Percentiles rank a stretch among this genome's conserved stretches.
Evolutionary conservation across 2,113 vertebrate species (phyloP).

Genomic region (Crotalus viridis): DNA sequence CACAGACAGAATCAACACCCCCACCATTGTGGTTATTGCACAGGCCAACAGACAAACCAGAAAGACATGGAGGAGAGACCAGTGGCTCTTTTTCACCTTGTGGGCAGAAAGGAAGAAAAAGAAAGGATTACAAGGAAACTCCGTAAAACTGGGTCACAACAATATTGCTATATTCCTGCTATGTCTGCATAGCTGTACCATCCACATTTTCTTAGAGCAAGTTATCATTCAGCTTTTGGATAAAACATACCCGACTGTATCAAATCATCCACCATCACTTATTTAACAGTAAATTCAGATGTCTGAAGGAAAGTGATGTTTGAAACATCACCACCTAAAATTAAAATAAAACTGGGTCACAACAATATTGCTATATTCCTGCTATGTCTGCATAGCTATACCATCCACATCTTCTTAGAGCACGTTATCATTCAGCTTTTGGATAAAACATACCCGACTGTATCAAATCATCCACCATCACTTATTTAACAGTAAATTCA

Average conservation of each 20-base stretch:
- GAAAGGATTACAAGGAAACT: not conserved
- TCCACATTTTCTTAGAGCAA: not conserved
- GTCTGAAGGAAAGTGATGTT: not conserved
- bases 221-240: not conserved
- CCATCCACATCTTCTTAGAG: not conserved
- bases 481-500: not conserved
- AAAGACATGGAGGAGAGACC: constrained; percentile 60
- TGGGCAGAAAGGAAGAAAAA: not conserved
- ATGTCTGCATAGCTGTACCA: not conserved
- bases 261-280: not conserved
- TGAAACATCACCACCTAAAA: not conserved
- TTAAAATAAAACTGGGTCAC: not conserved
- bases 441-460: not conserved
- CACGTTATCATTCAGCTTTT: not conserved
- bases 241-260: not conserved
- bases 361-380: not conserved
- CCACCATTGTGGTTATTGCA: constrained; percentile 45
- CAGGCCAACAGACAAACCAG: constrained; percentile 66
- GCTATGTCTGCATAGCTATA: not conserved
- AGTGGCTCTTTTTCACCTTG: constrained; percentile 44
- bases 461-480: not conserved
- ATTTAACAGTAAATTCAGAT: not conserved
- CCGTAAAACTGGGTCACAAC: not conserved
- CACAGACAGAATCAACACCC: constrained; percentile 56
- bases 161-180: not conserved